A percentile compares a stretch with the other conserved stretches of the same genome.
These are phyloP conservation scores for Leptothorax acervorum DNA, from an alignment of 2,888 invertebrate species.

Conservation along the genomic window DNA sequence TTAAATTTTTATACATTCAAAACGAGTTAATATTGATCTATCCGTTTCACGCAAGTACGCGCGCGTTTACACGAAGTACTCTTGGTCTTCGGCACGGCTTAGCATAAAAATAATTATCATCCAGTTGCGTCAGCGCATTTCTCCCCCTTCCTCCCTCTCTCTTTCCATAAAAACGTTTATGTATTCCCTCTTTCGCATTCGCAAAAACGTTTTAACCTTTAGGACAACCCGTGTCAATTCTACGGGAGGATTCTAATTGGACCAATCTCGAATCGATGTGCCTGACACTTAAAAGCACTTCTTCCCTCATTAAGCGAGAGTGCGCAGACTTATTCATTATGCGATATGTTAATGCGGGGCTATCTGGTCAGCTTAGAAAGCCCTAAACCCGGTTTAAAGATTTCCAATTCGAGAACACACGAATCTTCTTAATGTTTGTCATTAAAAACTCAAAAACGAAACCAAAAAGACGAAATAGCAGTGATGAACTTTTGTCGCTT, in stretches of 20 bases:
- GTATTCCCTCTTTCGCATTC: slow-evolving; percentile 21
- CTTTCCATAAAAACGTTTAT: slow-evolving; percentile 35
- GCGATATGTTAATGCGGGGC: neutral
- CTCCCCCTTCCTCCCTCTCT: neutral
- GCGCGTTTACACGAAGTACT: slow-evolving; percentile 18
- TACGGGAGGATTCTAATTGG: slow-evolving; percentile 54
- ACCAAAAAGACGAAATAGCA: neutral
- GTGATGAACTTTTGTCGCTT: neutral
- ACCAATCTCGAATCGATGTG: slow-evolving; percentile 52
- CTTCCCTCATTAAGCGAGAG: neutral
- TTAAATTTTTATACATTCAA: slow-evolving; percentile 35
- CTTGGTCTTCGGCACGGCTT: neutral
- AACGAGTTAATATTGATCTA: slow-evolving; percentile 44
- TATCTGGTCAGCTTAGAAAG: neutral
- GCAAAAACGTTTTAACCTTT: slow-evolving; percentile 51
- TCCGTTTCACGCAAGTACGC: slow-evolving; percentile 16
- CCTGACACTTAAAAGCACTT: slow-evolving; percentile 25
- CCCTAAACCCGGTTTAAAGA: neutral
- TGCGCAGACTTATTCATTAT: neutral
- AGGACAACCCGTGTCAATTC: slow-evolving; percentile 52
- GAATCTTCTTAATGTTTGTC: neutral
- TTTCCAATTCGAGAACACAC: neutral
- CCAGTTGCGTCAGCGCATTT: neutral
- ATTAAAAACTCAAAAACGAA: neutral
- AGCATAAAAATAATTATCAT: slow-evolving; percentile 47